Evolutionary conservation across 2,888 invertebrate genomes (phyloP), one percentile per base, ranked within the genome.

Genomic region (Megalurothrips usitatus): DNA sequence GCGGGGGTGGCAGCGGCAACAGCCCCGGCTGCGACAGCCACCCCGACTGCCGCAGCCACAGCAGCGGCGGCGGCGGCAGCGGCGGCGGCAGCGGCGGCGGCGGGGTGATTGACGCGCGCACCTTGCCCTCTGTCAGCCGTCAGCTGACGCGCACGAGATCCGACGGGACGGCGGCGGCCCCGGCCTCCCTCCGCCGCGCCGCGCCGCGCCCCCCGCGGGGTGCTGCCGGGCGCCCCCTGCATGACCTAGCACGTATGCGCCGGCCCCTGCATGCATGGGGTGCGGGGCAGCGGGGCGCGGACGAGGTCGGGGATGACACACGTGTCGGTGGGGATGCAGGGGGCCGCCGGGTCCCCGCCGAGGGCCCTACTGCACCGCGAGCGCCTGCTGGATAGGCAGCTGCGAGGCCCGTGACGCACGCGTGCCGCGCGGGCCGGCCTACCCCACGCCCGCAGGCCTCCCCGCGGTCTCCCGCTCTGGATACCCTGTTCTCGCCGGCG

Each of bases 111-210:
- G 68, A 75, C 68, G 68, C 68, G 68, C 0, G 52, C 52, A 23
- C 68, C n/a, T 23, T 23, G 23, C 68, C 9, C 68, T 23, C 23
- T 23, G 68, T 75, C 68, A 75, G 68, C 26, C 68, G 26, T 75
- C 68, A 75, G 68, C 68, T 75, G 68, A 75, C 26, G 68, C 68
- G 68, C 68, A 75, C 68, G 68, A 26, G 23, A 75, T 23, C 14
- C 19, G 10, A 10, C 52, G 19, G 52, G 52, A 19, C 19, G 52
- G 14, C 6, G 52, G 49, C 49, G 49, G 49, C 49, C n/a, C 63
- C 9, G 23, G 68, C 68, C 11, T 75, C 23, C 23, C 23, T 11
- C 23, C 26, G 68, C 58, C 58, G 17, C 58, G 58, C 34, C 34
- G 17, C 58, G 14, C 17, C 58, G 14, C n/a, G 14, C 52, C 58